phyloP scores from a whole-genome alignment of 2,888 invertebrate genomes.

The Eugnorisma glareosa region DNA sequence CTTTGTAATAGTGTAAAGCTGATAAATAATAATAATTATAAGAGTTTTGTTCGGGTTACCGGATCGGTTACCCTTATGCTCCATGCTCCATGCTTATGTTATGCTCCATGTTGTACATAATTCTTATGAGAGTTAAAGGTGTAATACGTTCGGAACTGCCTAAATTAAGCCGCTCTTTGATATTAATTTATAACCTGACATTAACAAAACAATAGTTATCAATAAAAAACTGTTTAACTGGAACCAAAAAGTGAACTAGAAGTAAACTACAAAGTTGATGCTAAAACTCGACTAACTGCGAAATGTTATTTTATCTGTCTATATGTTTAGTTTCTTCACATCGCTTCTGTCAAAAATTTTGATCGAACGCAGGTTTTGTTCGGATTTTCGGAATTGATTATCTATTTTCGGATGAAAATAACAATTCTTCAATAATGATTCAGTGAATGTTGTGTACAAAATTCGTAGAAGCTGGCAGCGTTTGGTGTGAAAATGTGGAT shows the following conservation, averaged over 20 bases:
- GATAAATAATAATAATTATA: no score
- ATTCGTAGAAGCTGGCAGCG: slow-evolving; percentile 46
- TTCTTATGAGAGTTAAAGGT: no score
- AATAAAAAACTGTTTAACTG: no score
- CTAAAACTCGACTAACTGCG: slow-evolving; percentile 18
- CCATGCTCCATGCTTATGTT: no score
- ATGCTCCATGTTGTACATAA: no score
- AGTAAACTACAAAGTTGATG: not conserved
- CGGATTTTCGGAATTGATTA: slow-evolving; percentile 71
- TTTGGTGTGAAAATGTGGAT: slow-evolving; percentile 91
- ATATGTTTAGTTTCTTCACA: slow-evolving; percentile 6
- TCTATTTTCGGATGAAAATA: slow-evolving; percentile 69
- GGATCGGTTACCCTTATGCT: no score
- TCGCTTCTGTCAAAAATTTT: slow-evolving; percentile 65
- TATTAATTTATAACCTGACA: not conserved
- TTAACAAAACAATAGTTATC: not conserved
- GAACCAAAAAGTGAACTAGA: not conserved
- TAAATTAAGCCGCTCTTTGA: no score
- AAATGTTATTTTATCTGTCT: slow-evolving; percentile 28
- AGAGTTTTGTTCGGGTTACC: no score
- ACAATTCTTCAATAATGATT: slow-evolving; percentile 68
- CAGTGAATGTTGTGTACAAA: slow-evolving; percentile 56
- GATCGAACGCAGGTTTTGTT: slow-evolving; percentile 64
- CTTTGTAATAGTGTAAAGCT: no score
- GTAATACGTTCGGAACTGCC: no score